Evolutionary conservation across 2,888 invertebrate species (phyloP), one percentile per base, ranked within the genome.

Genomic region (Apotomis betuletana): DNA sequence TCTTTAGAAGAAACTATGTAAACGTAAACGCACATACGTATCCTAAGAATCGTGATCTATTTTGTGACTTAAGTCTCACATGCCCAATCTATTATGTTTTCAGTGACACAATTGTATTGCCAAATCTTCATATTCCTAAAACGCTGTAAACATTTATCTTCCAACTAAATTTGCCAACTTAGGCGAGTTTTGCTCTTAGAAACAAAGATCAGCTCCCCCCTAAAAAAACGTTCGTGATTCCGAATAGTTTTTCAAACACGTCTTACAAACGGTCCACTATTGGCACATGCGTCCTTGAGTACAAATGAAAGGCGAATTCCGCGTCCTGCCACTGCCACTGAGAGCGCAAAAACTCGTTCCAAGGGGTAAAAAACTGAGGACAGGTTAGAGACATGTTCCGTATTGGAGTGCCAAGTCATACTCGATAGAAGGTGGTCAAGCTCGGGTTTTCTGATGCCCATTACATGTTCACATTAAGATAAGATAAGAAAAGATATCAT

Each of bases 261-360:
- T 55, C 15, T 52, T 49, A 49, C 5, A 60, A 38, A 46, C 58
- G 59, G n/a, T 60, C 15, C 59, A 46, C 62, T 60, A 64, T 59
- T 54, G 12, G 60, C 41, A 36, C 51, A 44, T 9, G 38, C 81
- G 83, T 84, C 85, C 83, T 85, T 85, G 85, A 77, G 76, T 75
- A 74, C 78, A 76, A 69, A 79, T 78, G 80, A 81, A 78, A 80
- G 72, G 81, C 79, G 79, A 77, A 80, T 77, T 77, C 77, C 77
- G 76, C 74, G 36, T 58, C 68, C 71, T 44, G 44, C 70, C 70
- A 81, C 71, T 44, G 44, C 70, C 70, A 81, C 27, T 27, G 27
- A 27, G 27, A 27, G 27, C 27, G 36, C 67, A 67, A 74, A 77
- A 84, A 82, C 84, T 76, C 68, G 85, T 83, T 79, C 69, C 70